Evolutionary conservation across 2,888 invertebrate genomes (phyloP), one percentile per base, ranked within the genome.

Genomic region (Pycnomerus fuliginosus): DNA sequence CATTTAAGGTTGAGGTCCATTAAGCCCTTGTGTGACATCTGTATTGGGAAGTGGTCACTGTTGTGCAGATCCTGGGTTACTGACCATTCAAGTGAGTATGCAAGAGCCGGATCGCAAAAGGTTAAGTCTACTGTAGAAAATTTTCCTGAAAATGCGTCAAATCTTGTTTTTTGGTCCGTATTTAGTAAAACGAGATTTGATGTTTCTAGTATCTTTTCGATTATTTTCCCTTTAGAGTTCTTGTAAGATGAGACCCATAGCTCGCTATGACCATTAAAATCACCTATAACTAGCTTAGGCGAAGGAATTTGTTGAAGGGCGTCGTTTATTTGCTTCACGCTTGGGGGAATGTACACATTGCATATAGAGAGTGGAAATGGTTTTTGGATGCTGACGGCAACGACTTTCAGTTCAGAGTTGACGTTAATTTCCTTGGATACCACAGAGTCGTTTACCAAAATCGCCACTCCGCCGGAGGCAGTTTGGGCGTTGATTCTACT

Each of bases 21-120:
- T 2, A 12, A 2, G 8, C 2, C 11, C 2, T 10, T 28, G 2
- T 4, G 2, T 8, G n/a, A 14, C 1, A 44, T 40, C 8, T 16
- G n/a, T 11, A 44, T 44, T 16, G 44, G 38, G 17, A 15, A 28
- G 32, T 44, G 44, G 14, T 39, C 44, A 15, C 44, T 44, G 2
- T 16, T 20, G 16, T 40, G 22, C 7, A 44, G 44, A 23, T 23
- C 23, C 11, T 11, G 12, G 8, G 10, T 20, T 17, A 31, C 33
- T 33, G 32, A 44, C 3, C 10, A 13, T 7, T n/a, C n/a, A n/a
- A 44, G 16, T 1, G 2, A 23, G 4, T 31, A 15, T 2, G 24
- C 17, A n/a, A 44, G 3, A 1, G 13, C 12, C 1, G 33, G 24
- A 7, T 17, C 10, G 17, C 28, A 38, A 4, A 44, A 7, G 5